Conservation (phyloP, 2,888 invertebrate genomes). For the Amiota minor region DNA sequence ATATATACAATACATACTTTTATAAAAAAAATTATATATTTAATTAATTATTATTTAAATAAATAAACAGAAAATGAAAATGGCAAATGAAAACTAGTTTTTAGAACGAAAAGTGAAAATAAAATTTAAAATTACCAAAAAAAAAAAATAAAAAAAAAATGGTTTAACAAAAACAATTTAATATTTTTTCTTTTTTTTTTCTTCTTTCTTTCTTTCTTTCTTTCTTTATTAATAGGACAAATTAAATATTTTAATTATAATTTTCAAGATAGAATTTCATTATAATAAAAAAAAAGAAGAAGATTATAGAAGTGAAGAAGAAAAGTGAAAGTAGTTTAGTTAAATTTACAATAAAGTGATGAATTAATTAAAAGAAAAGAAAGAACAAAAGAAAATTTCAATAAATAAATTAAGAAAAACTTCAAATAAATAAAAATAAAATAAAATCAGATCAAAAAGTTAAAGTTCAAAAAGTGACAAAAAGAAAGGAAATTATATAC, state of each 20-base stretch:
- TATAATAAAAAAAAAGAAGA: neutral
- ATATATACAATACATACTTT: conserved; percentile 29
- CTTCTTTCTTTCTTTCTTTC: neutral
- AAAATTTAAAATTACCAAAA: no score
- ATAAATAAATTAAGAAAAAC: conserved; percentile 15
- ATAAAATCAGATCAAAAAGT: conserved; percentile 19
- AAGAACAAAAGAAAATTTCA: neutral
- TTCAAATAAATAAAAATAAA: neutral
- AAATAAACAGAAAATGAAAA: conserved; percentile 8
- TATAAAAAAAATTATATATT: conserved; percentile 47
- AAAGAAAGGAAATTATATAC: conserved; percentile 17
- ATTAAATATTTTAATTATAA: neutral
- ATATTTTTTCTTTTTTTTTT: conserved; percentile 23
- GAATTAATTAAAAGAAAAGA: neutral
- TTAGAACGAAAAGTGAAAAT: conserved; percentile 62
- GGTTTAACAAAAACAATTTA: conserved; percentile 54
- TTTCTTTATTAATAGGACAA: neutral
- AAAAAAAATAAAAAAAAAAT: conserved; percentile 50
- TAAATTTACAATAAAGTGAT: neutral
- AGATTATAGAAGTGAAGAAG: no score
- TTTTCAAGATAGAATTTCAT: neutral
- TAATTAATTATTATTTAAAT: conserved; percentile 38
- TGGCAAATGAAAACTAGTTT: conserved; percentile 53
- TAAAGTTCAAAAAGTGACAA: conserved; percentile 21
- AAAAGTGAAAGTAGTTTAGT: neutral